A percentile compares a stretch with the other conserved stretches of the same genome.
phyloP scores from a whole-genome alignment of 2,888 invertebrate species.

The Globia sparganii region DNA sequence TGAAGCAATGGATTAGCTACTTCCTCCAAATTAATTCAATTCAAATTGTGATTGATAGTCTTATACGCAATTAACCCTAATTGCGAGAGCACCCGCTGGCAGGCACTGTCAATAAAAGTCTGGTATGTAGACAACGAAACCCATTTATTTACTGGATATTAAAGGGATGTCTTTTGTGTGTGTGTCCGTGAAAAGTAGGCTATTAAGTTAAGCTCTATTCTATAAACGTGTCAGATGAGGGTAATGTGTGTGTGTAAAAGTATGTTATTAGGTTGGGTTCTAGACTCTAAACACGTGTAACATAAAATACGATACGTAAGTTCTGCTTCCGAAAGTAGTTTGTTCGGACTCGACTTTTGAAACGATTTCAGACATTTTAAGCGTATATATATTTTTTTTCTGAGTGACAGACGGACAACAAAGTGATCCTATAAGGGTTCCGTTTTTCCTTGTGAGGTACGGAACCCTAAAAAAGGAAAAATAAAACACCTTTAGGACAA shows the following conservation, averaged over 20 bases:
- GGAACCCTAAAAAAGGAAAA: too few relatives aligned
- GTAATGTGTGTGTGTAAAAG: background rate
- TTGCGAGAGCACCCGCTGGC: background rate
- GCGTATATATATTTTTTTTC: background rate
- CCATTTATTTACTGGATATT: constrained; percentile 63
- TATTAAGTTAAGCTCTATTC: background rate
- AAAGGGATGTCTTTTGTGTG: constrained; percentile 21
- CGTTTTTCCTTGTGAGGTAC: too few relatives aligned
- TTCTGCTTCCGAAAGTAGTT: background rate
- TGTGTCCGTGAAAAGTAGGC: background rate
- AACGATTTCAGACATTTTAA: background rate
- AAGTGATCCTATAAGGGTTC: too few relatives aligned
- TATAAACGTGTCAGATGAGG: background rate
- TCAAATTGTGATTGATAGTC: background rate
- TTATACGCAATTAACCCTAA: background rate
- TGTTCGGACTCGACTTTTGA: background rate
- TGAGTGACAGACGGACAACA: too few relatives aligned
- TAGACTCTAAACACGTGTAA: background rate
- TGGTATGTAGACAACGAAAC: constrained; percentile 25
- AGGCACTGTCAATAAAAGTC: too few relatives aligned
- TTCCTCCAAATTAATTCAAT: background rate
- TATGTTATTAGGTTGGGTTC: background rate
- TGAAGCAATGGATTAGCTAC: too few relatives aligned
- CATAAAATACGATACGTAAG: background rate
- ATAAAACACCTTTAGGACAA: too few relatives aligned